Conservation (phyloP, 1,140 invertebrate species). For the Cardiocondyla obscurior region DNA sequence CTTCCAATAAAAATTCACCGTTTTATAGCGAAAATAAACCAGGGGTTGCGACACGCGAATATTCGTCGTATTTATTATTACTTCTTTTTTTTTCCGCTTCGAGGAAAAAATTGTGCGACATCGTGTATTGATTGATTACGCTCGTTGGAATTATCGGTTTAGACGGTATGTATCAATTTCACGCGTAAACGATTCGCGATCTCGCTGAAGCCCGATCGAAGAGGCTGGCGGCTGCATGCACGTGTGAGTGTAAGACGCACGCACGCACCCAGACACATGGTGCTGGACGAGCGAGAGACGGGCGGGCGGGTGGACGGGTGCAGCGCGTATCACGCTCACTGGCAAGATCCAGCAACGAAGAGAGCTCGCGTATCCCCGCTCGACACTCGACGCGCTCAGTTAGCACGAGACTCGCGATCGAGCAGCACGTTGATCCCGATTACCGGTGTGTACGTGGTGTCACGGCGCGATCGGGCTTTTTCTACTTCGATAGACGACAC, state of each 20-base stretch:
- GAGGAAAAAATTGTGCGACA: not conserved
- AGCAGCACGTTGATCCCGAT: slow-evolving; percentile 67
- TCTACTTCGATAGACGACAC: not conserved
- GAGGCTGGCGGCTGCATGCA: not conserved
- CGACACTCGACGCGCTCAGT: slow-evolving; percentile 76
- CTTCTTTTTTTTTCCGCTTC: not conserved
- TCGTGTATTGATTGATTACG: not conserved
- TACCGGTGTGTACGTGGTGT: not conserved
- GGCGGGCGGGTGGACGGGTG: slow-evolving; percentile 7
- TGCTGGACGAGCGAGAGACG: not conserved
- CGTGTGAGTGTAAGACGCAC: not conserved
- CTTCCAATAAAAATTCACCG: slow-evolving; percentile 15
- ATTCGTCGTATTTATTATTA: too few species aligned
- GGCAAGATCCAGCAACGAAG: slow-evolving; percentile 72
- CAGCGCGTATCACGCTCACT: slow-evolving; percentile 49
- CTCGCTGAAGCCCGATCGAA: not conserved
- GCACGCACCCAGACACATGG: not conserved
- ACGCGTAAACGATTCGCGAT: not conserved
- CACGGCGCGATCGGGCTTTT: slow-evolving; percentile 15
- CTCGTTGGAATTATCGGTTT: not conserved
- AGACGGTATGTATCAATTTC: not conserved
- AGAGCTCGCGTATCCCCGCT: slow-evolving; percentile 69
- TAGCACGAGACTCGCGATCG: slow-evolving; percentile 81
- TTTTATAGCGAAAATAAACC: not conserved
- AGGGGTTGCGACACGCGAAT: not conserved